Evolutionary conservation across 2,888 invertebrate genomes (phyloP).

Genomic region (Pristionchus mayeri): DNA sequence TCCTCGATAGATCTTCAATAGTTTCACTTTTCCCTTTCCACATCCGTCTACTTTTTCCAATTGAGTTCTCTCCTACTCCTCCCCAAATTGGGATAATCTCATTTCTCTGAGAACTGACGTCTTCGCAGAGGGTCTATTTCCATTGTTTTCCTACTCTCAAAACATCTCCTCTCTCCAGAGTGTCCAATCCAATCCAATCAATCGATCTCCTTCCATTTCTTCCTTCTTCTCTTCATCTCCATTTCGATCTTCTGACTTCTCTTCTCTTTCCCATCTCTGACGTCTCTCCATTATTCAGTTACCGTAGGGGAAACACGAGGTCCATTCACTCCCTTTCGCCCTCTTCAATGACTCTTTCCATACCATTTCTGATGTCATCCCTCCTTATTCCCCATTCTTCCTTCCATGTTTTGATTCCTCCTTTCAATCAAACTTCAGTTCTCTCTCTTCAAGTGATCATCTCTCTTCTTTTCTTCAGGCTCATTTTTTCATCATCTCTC

Average conservation of each 20-base stretch:
- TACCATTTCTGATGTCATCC: neutral
- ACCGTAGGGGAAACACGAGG: neutral
- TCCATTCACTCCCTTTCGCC: neutral
- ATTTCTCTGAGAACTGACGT: conserved; percentile 26
- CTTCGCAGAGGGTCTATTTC: neutral
- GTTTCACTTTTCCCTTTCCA: neutral
- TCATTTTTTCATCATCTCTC: neutral
- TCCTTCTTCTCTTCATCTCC: too few species aligned
- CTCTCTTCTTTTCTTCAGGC: neutral
- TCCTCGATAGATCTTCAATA: conserved; percentile 7
- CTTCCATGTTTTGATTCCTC: neutral
- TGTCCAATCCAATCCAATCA: too few species aligned
- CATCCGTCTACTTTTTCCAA: conserved; percentile 19
- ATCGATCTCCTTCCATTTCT: too few species aligned
- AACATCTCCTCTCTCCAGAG: neutral
- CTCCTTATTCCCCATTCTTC: neutral
- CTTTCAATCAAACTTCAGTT: neutral
- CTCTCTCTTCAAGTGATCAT: neutral
- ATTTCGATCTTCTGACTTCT: neutral
- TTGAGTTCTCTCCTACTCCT: conserved; percentile 37
- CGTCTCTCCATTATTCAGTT: conserved; percentile 13
- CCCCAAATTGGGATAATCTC: conserved; percentile 31
- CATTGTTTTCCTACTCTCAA: conserved; percentile 1
- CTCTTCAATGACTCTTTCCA: neutral
- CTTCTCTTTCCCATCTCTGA: neutral